Conservation (phyloP, 2,797 vertebrate genomes). For the Uromys caudimaculatus region DNA sequence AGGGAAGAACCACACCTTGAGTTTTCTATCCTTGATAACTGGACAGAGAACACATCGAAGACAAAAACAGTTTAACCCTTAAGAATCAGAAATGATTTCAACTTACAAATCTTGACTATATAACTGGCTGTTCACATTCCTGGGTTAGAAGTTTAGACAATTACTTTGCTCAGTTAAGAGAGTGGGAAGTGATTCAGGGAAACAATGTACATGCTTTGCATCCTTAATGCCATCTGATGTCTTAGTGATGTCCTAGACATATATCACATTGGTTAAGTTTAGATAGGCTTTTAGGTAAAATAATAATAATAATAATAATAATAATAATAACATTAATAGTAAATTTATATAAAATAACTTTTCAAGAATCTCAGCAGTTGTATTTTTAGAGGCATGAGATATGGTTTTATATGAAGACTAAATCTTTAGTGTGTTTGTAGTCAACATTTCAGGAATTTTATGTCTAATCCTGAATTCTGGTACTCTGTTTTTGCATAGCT, state of each 20-base stretch:
- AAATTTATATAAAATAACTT: neutral
- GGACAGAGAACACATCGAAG: neutral
- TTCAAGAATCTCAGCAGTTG: neutral
- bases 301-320: neutral
- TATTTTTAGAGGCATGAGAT: neutral
- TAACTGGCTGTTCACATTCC: neutral
- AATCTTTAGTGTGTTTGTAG: neutral
- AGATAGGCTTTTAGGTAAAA: neutral
- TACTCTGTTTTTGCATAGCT: neutral
- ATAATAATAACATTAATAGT: neutral
- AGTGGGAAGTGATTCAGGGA: neutral
- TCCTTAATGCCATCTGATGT: neutral
- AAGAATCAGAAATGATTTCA: neutral
- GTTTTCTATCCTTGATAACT: neutral
- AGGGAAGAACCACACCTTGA: neutral
- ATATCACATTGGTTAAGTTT: neutral
- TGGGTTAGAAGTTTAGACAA: neutral
- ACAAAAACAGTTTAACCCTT: neutral
- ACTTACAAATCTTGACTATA: neutral
- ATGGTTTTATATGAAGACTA: constrained; percentile 7
- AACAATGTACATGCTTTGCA: neutral
- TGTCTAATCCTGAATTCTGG: neutral
- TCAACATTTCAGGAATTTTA: neutral
- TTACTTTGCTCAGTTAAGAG: neutral
- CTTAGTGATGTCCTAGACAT: neutral